Evolutionary conservation across 2,113 vertebrate genomes (phyloP), one percentile per base, ranked within the genome.

Genomic region (Miniopterus natalensis): DNA sequence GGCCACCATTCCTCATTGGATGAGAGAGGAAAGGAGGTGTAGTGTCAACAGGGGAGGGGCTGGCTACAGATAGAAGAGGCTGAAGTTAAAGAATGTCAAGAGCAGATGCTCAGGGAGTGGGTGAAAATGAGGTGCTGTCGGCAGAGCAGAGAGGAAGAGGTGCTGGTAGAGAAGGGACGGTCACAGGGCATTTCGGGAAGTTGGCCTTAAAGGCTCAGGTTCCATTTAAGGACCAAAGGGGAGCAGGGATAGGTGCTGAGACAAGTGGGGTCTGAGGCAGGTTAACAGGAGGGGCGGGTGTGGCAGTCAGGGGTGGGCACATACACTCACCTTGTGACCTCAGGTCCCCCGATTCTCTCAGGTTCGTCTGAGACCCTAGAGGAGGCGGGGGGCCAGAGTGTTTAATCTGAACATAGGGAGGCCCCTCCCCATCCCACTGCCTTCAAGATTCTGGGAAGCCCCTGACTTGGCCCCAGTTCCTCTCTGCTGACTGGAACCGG

Each of bases 321-420:
- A 1, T 0, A n/a, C 36, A 94, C 98, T 98, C 84, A 99, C 99
- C 99, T 99, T 99, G 99, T 98, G 99, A 99, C 97, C 99, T 99
- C 98, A 99, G 99, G 98, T 99, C 99, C 98, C 99, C 99, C 97
- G 99, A 99, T 99, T 99, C 99, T 99, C 99, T 99, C 99, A 99
- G 99, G 98, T 99, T 99, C 99, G 99, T 99, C 99, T 99, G 99
- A 73, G 99, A 99, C 99, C 99, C 99, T 99, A 88, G n/a, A 29
- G 47, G 6, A 61, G 3, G 70, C 36, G 61, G 70, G 66, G 15
- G 14, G 55, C 15, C 27, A 45, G 18, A 77, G 47, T 94, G 88
- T 94, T 66, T 89, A 36, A 59, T 20, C 53, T 31, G 80, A 36
- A 65, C 49, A 8, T 6, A 29, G 6, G 27, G 25, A 27, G 2